phyloP scores from a whole-genome alignment of 2,888 invertebrate genomes.

The Artemia sp. region DNA sequence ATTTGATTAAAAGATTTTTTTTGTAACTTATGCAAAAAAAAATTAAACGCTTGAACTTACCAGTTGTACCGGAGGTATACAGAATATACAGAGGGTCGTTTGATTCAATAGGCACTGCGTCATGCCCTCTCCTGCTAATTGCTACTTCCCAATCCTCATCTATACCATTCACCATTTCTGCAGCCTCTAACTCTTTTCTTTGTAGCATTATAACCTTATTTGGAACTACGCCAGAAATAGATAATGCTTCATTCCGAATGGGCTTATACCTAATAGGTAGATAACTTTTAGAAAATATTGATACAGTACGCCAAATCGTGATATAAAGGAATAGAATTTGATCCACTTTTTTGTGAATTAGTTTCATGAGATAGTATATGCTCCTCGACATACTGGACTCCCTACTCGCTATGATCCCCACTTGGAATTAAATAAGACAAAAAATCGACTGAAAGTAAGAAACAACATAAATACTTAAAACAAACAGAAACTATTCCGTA shows the following conservation, averaged over 20 bases:
- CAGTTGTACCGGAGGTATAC: constrained; percentile 78
- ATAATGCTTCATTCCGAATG: constrained; percentile 62
- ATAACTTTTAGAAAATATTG: background rate
- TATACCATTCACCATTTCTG: constrained; percentile 42
- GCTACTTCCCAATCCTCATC: constrained; percentile 58
- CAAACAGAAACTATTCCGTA: too few relatives aligned
- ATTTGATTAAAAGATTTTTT: too few relatives aligned
- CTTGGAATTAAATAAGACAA: too few relatives aligned
- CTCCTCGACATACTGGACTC: too few relatives aligned
- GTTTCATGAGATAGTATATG: too few relatives aligned
- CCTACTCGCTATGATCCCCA: too few relatives aligned
- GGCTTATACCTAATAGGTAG: constrained; percentile 45
- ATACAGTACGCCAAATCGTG: too few relatives aligned
- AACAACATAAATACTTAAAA: too few relatives aligned
- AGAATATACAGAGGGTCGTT: constrained; percentile 78
- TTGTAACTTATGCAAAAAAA: background rate
- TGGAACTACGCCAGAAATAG: constrained; percentile 47
- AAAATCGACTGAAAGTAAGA: too few relatives aligned
- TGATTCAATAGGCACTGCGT: constrained; percentile 69
- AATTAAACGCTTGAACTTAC: constrained; percentile 31
- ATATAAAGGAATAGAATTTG: too few relatives aligned
- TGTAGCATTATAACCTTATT: constrained; percentile 66
- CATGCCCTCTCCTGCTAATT: constrained; percentile 39
- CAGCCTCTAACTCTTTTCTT: constrained; percentile 47
- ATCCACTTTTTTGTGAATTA: too few relatives aligned